A percentile compares a stretch with the other conserved stretches of the same genome.
These are phyloP conservation scores for Psix sp. DNA, from an alignment of 1,140 invertebrate genomes.

Conservation along the genomic window DNA sequence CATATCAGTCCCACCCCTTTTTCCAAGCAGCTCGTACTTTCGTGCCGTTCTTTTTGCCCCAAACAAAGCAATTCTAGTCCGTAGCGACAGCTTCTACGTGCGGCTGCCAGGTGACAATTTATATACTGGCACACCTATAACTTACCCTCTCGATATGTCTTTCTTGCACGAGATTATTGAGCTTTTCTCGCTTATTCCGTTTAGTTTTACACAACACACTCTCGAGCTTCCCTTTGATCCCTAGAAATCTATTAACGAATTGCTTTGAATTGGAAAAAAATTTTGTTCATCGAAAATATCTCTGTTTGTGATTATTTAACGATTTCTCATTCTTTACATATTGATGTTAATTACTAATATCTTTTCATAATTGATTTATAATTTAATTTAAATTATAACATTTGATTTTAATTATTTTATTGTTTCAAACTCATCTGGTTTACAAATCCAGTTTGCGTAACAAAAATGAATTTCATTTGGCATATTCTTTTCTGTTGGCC, in stretches of 20 bases:
- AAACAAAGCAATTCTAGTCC: slow-evolving; percentile 74
- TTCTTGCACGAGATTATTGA: slow-evolving; percentile 66
- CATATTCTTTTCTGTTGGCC: slow-evolving; percentile 31
- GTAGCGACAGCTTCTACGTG: slow-evolving; percentile 68
- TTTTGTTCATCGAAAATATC: slow-evolving; percentile 7
- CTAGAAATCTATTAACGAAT: slow-evolving; percentile 45
- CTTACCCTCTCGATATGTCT: slow-evolving; percentile 73
- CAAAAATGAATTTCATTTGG: slow-evolving; percentile 53
- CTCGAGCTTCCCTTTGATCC: slow-evolving; percentile 54
- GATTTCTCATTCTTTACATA: too few relatives aligned
- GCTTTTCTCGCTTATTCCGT: slow-evolving; percentile 54
- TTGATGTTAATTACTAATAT: too few relatives aligned
- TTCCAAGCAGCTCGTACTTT: slow-evolving; percentile 53
- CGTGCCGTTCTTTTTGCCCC: slow-evolving; percentile 67
- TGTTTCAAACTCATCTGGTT: too few relatives aligned
- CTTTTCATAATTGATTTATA: too few relatives aligned
- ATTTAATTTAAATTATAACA: too few relatives aligned
- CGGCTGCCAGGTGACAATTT: slow-evolving; percentile 74
- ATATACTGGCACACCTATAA: slow-evolving; percentile 72
- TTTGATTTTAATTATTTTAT: too few relatives aligned
- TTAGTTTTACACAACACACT: slow-evolving; percentile 46
- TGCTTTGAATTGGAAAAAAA: slow-evolving; percentile 41
- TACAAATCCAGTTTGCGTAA: too few relatives aligned
- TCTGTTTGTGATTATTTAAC: too few relatives aligned
- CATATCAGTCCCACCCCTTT: slow-evolving; percentile 45